Evolutionary conservation across 2,888 invertebrate species (phyloP).

Genomic region (Lomographa bimaculata): DNA sequence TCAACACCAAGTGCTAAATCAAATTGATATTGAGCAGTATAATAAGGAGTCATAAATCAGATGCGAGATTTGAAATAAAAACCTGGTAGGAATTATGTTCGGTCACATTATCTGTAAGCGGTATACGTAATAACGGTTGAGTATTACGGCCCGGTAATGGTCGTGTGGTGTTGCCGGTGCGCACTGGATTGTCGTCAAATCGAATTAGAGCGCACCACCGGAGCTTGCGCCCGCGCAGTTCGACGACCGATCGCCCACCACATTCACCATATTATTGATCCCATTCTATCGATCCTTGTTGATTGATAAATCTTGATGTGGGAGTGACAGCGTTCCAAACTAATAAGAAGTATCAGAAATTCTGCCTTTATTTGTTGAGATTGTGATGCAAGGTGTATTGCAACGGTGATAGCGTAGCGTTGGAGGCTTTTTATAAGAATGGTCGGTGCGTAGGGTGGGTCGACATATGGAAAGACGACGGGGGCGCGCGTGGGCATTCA

Average conservation of each 20-base stretch:
- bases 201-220: constrained; percentile 76
- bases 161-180: constrained; percentile 52
- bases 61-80: constrained; percentile 47
- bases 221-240: constrained; percentile 79
- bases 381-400: constrained; percentile 33
- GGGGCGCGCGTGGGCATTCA: constrained; percentile 46
- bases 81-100: constrained; percentile 40
- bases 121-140: constrained; percentile 47
- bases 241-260: constrained; percentile 81
- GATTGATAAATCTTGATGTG: constrained; percentile 70
- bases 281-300: constrained; percentile 76
- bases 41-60: constrained; percentile 44
- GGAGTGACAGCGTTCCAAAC: constrained; percentile 61
- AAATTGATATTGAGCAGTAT: constrained; percentile 43
- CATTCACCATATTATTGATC: constrained; percentile 72
- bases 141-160: constrained; percentile 58
- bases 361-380: constrained; percentile 28
- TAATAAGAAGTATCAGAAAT: constrained; percentile 35
- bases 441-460: constrained; percentile 47
- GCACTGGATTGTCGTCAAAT: constrained; percentile 76
- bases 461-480: constrained; percentile 38
- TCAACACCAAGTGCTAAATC: constrained; percentile 48
- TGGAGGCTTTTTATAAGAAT: constrained; percentile 31
- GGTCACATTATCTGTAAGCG: constrained; percentile 38
- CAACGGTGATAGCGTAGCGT: constrained; percentile 28